phyloP scores from a whole-genome alignment of 1,140 invertebrate species.

The Cyrtorhinus lividipennis region DNA sequence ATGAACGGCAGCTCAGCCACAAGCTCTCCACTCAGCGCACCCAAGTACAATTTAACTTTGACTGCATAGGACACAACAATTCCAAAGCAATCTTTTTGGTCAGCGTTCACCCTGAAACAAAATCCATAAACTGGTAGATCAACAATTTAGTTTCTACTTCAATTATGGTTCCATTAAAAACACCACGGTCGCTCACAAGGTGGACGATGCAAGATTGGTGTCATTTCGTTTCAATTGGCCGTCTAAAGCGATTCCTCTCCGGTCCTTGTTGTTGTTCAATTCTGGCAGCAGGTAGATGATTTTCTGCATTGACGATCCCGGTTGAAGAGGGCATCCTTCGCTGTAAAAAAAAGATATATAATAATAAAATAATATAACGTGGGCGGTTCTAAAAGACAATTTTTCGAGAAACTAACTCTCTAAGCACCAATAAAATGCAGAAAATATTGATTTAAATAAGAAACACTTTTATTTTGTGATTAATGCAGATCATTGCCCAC shows the following conservation, averaged over 20 bases:
- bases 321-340: slow-evolving; percentile 87
- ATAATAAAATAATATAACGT: background rate
- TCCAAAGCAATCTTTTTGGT: slow-evolving; percentile 72
- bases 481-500: too few relatives aligned
- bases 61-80: slow-evolving; percentile 81
- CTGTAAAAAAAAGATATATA: slow-evolving; percentile 36
- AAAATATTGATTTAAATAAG: too few relatives aligned
- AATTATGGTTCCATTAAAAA: too few relatives aligned
- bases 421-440: too few relatives aligned
- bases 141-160: too few relatives aligned
- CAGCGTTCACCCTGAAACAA: slow-evolving; percentile 42
- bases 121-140: too few relatives aligned
- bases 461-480: too few relatives aligned
- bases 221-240: slow-evolving; percentile 78
- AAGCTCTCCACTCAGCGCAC: slow-evolving; percentile 85
- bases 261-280: slow-evolving; percentile 65
- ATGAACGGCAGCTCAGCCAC: slow-evolving; percentile 93
- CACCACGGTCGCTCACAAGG: slow-evolving; percentile 57
- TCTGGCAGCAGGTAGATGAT: slow-evolving; percentile 73
- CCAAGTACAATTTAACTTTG: slow-evolving; percentile 90
- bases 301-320: slow-evolving; percentile 85
- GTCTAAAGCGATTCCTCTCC: slow-evolving; percentile 86
- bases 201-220: slow-evolving; percentile 89
- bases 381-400: background rate
- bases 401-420: too few relatives aligned